These are phyloP conservation scores for Anguilla japonica DNA, from an alignment of 2,113 vertebrate species.

Conservation along the genomic window DNA sequence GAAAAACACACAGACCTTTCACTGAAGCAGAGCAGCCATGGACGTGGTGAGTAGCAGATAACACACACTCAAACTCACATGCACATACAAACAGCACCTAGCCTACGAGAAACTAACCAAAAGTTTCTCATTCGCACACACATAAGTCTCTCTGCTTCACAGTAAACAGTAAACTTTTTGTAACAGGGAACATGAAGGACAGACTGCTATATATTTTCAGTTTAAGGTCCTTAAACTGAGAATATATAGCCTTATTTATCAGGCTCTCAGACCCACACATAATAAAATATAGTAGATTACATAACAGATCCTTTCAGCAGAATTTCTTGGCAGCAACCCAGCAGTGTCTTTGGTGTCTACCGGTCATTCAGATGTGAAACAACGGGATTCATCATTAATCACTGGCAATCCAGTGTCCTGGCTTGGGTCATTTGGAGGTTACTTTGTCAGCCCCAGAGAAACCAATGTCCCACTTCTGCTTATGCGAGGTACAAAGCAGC, in stretches of 20 bases:
- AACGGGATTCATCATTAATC: not conserved
- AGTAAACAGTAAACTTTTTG: not conserved
- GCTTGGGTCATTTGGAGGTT: not conserved
- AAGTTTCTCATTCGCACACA: not conserved
- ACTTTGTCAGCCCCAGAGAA: not conserved
- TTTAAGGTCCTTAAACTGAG: too few species aligned
- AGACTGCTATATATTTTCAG: not conserved
- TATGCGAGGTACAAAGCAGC: not conserved
- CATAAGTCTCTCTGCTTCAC: not conserved
- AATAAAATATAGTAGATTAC: not conserved
- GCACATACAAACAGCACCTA: not conserved
- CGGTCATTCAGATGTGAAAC: not conserved
- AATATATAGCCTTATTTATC: too few species aligned
- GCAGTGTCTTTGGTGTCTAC: not conserved
- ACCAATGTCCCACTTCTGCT: not conserved
- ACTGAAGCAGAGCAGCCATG: not conserved
- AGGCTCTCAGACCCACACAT: not conserved
- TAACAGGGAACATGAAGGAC: not conserved
- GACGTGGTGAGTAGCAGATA: not conserved
- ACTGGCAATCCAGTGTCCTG: not conserved
- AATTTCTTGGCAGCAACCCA: not conserved
- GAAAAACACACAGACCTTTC: not conserved
- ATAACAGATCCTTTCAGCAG: not conserved
- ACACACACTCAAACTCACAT: not conserved
- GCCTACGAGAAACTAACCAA: not conserved